phyloP scores from a whole-genome alignment of 2,113 vertebrate genomes.

The Orthonyx spaldingii region DNA sequence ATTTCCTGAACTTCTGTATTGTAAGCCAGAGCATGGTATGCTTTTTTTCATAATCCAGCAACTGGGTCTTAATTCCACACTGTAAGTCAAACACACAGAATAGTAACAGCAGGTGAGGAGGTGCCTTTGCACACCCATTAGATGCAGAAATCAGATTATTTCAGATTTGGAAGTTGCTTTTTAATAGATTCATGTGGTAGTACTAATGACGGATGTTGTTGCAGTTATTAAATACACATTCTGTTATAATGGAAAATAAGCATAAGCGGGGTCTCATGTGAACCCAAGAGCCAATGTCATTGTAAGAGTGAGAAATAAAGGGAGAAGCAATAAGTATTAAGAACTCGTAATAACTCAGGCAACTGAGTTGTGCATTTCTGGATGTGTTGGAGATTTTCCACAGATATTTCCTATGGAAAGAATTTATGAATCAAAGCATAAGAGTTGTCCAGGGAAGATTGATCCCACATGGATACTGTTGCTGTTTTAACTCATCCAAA shows the following conservation, averaged over 20 bases:
- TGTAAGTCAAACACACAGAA: not conserved
- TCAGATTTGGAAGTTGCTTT: not conserved
- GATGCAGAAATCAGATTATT: not conserved
- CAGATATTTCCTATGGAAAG: slow-evolving; percentile 59
- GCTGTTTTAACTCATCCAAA: slow-evolving; percentile 59
- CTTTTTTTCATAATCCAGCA: not conserved
- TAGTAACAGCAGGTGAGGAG: not conserved
- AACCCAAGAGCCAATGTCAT: not conserved
- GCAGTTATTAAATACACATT: not conserved
- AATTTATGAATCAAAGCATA: slow-evolving; percentile 63
- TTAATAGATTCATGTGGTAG: not conserved
- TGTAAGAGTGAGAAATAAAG: not conserved
- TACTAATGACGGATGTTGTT: not conserved
- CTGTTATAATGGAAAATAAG: not conserved
- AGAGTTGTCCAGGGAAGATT: slow-evolving; percentile 50
- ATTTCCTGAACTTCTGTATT: not conserved
- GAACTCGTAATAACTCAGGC: not conserved
- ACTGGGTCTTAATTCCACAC: not conserved
- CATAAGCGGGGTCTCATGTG: not conserved
- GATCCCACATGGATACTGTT: slow-evolving; percentile 66
- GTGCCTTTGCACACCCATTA: not conserved
- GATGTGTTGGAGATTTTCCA: slow-evolving; percentile 45
- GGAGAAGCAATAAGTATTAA: not conserved
- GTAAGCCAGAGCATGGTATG: not conserved
- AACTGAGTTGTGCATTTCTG: slow-evolving; percentile 42